phyloP scores from a whole-genome alignment of 1,140 invertebrate genomes.

The Oscheius sp. region DNA sequence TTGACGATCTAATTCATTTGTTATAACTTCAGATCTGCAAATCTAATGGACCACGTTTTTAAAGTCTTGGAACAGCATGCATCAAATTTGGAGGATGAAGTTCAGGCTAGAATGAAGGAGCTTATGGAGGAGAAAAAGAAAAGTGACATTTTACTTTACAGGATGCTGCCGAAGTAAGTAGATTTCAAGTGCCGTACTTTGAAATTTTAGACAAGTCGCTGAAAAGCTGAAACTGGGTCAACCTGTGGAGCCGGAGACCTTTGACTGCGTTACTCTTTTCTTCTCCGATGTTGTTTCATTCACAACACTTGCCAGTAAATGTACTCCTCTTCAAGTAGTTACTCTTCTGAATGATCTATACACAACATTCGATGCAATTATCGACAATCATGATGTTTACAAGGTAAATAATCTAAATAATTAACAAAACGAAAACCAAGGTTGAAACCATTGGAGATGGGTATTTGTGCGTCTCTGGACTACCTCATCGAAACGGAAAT shows the following conservation, averaged over 20 bases:
- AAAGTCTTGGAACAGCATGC: slow-evolving; percentile 38
- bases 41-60: slow-evolving; percentile 41
- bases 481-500: slow-evolving; percentile 68
- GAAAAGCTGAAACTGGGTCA: slow-evolving; percentile 58
- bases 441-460: slow-evolving; percentile 46
- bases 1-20: neutral
- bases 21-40: slow-evolving; percentile 33
- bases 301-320: slow-evolving; percentile 71
- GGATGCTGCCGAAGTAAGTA: slow-evolving; percentile 87
- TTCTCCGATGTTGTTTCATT: slow-evolving; percentile 91
- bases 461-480: slow-evolving; percentile 76
- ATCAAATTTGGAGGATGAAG: slow-evolving; percentile 72
- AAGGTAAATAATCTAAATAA: slow-evolving; percentile 67
- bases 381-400: slow-evolving; percentile 75
- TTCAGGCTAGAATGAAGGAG: slow-evolving; percentile 87
- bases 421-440: neutral
- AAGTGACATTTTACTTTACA: slow-evolving; percentile 78
- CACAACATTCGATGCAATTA: slow-evolving; percentile 75
- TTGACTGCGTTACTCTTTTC: slow-evolving; percentile 68
- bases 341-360: slow-evolving; percentile 81
- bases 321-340: slow-evolving; percentile 66
- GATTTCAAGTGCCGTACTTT: slow-evolving; percentile 72
- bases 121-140: slow-evolving; percentile 93
- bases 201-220: slow-evolving; percentile 52
- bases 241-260: slow-evolving; percentile 53